Evolutionary conservation across 1,140 invertebrate species (phyloP).

Genomic region (Cherax destructor): DNA sequence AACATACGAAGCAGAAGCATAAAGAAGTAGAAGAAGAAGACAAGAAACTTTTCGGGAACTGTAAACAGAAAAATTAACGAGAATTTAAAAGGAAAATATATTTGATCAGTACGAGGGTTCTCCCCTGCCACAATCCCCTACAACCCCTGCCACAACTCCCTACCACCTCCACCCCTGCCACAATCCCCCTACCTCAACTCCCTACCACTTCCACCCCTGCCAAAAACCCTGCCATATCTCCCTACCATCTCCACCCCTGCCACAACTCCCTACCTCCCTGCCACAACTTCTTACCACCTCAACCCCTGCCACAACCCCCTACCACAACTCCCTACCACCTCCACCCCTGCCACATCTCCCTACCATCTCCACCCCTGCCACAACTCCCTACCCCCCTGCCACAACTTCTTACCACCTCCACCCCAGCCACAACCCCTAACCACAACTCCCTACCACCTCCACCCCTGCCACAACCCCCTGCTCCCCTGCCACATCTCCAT

Average conservation of each 20-base stretch:
- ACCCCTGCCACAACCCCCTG: neutral
- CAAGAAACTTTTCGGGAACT: neutral
- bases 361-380: neutral
- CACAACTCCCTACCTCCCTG: neutral
- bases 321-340: too few relatives aligned
- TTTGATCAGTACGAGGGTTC: neutral
- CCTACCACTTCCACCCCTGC: too few relatives aligned
- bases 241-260: neutral
- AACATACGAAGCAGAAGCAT: neutral
- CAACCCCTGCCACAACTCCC: neutral
- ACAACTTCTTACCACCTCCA: neutral
- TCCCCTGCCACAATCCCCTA: neutral
- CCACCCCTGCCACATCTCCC: neutral
- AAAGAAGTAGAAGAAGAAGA: neutral
- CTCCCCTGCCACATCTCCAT: neutral
- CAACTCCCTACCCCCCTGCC: neutral
- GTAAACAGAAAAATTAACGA: too few relatives aligned
- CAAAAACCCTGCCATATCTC: neutral
- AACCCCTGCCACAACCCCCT: too few relatives aligned
- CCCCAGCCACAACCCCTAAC: neutral
- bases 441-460: neutral
- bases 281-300: neutral
- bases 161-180: neutral
- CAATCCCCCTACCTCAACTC: neutral
- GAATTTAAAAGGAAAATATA: too few relatives aligned